Evolutionary conservation across 92 coral and sea anemone species (phyloP).

Genomic region (Blastomussa wellsi): DNA sequence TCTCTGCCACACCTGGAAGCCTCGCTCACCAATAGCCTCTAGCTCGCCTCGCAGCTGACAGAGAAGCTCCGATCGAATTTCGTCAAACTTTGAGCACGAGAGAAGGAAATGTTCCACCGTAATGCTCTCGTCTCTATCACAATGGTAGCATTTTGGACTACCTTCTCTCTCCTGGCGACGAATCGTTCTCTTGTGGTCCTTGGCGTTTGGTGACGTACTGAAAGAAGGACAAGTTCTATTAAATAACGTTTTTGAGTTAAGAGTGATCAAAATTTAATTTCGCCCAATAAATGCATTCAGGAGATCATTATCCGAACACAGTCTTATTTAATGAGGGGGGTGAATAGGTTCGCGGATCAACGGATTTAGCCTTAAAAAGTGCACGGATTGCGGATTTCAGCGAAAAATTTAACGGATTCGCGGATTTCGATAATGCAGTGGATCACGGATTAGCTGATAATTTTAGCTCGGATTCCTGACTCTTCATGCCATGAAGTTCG

Average conservation of each 20-base stretch:
- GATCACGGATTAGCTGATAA: too few species aligned
- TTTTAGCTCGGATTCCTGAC: too few species aligned
- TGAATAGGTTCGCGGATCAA: too few species aligned
- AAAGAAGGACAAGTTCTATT: background rate
- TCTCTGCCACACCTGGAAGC: constrained; percentile 76
- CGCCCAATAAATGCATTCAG: too few species aligned
- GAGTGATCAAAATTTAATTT: background rate
- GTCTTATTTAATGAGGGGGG: background rate
- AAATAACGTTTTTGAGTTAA: background rate
- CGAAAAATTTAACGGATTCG: too few species aligned
- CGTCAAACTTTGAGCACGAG: constrained; percentile 78
- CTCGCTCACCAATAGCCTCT: constrained; percentile 78
- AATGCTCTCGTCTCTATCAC: constrained; percentile 78
- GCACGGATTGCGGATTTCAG: too few species aligned
- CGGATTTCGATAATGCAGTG: too few species aligned
- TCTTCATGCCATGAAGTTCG: too few species aligned
- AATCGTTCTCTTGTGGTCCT: constrained; percentile 21
- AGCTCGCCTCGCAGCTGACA: constrained; percentile 68
- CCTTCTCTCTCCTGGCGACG: constrained; percentile 78
- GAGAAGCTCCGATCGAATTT: constrained; percentile 66
- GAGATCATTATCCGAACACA: background rate
- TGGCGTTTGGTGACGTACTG: constrained; percentile 31
- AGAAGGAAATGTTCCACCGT: constrained; percentile 82
- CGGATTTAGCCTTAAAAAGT: too few species aligned
- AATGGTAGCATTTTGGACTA: constrained; percentile 82